A percentile compares a stretch with the other conserved stretches of the same genome.
Evolutionary conservation across 2,113 vertebrate species (phyloP).

Genomic region (Daphoenositta chrysoptera): DNA sequence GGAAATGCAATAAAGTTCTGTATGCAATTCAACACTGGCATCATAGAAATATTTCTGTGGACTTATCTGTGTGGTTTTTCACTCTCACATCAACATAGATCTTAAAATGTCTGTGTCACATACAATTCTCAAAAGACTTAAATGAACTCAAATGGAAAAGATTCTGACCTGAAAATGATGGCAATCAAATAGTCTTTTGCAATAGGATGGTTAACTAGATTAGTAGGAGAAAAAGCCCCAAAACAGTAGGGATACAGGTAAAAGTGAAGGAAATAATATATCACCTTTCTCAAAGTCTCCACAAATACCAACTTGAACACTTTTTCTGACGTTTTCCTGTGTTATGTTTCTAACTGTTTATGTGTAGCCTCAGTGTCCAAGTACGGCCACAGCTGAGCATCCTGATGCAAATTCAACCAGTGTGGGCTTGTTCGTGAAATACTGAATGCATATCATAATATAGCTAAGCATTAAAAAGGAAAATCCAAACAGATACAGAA

Average conservation of each 20-base stretch:
- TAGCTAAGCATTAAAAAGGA: neutral
- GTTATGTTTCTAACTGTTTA: neutral
- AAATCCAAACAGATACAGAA: neutral
- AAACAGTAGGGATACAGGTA: neutral
- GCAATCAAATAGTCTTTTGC: neutral
- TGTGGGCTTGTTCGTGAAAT: neutral
- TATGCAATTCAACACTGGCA: neutral
- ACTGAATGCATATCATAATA: neutral
- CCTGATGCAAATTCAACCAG: neutral
- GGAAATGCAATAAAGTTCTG: neutral
- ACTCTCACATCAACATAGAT: neutral
- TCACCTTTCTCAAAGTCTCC: neutral
- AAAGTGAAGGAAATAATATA: neutral
- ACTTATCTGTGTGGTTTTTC: neutral
- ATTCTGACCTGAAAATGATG: neutral
- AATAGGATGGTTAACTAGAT: neutral
- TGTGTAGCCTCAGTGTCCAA: neutral
- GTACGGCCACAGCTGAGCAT: neutral
- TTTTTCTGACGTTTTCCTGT: neutral
- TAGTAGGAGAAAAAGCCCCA: neutral
- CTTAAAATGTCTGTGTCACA: neutral
- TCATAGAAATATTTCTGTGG: neutral
- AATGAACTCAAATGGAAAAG: neutral
- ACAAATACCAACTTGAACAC: neutral
- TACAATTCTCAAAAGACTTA: neutral